phyloP scores from a whole-genome alignment of 2,113 vertebrate species.

The Proteles cristata region DNA sequence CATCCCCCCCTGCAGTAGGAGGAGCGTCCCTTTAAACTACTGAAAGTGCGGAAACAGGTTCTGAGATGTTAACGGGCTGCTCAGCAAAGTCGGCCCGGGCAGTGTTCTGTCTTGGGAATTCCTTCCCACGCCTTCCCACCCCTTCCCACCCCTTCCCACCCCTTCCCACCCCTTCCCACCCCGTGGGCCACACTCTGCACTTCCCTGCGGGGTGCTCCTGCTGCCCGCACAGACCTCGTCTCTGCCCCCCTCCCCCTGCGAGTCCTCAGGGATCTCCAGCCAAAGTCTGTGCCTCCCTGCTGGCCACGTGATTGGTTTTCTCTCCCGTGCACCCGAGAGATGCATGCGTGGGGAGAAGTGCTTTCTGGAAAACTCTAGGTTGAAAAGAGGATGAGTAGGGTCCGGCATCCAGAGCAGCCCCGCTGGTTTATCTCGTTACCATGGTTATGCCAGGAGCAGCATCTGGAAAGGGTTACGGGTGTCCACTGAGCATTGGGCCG shows the following conservation, averaged over 20 bases:
- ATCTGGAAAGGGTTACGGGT: fast-evolving
- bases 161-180: no score
- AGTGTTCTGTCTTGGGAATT: background rate
- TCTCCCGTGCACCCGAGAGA: background rate
- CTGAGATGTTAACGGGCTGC: background rate
- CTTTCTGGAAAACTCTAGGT: background rate
- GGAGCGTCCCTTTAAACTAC: background rate
- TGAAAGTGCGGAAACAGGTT: background rate
- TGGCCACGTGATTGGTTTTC: no score
- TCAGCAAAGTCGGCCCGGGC: fast-evolving
- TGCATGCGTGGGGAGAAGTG: background rate
- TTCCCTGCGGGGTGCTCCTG: fast-evolving
- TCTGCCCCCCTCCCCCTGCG: no score
- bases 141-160: fast-evolving
- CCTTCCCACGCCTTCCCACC: no score
- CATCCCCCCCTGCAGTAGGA: background rate
- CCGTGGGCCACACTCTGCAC: fast-evolving
- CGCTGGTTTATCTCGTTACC: background rate
- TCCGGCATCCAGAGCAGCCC: fast-evolving
- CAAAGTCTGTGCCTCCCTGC: background rate
- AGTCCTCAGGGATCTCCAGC: background rate
- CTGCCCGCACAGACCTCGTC: fast-evolving
- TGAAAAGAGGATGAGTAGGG: background rate
- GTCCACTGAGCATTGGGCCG: background rate
- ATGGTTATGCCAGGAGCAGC: fast-evolving